Conservation (phyloP, 2,113 vertebrate species). For the Myiagra hebetior region DNA sequence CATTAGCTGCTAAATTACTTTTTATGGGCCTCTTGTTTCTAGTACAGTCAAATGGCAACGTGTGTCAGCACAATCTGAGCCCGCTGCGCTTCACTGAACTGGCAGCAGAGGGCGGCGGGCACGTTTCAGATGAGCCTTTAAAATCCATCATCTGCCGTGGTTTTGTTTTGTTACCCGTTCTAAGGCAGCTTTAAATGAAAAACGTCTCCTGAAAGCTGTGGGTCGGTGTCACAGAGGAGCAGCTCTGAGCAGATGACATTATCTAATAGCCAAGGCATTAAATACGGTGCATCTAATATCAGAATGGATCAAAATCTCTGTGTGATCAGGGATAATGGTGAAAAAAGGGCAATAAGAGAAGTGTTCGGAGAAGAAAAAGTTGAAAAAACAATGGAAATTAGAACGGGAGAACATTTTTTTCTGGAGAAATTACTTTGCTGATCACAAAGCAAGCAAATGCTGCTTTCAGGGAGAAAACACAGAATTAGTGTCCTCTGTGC, state of each 20-base stretch:
- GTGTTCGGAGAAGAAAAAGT: not conserved
- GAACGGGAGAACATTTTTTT: not conserved
- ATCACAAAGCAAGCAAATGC: not conserved
- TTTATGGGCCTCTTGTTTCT: not conserved
- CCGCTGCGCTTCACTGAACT: not conserved
- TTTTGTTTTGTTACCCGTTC: not conserved
- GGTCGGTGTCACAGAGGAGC: not conserved
- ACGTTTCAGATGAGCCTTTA: not conserved
- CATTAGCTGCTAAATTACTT: not conserved
- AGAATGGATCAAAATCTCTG: not conserved
- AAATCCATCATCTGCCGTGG: not conserved
- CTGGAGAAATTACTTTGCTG: not conserved
- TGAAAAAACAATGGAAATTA: not conserved
- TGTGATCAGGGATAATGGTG: not conserved
- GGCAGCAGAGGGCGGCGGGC: constrained; percentile 26
- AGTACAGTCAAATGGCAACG: not conserved
- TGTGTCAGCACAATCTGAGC: not conserved
- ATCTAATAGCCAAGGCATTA: not conserved
- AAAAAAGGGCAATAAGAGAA: not conserved
- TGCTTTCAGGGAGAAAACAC: not conserved
- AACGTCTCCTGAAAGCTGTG: not conserved
- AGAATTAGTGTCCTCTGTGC: not conserved
- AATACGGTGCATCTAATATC: not conserved
- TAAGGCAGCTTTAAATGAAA: not conserved
- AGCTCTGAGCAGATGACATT: not conserved